Percentiles rank a stretch among this genome's conserved stretches.
phyloP scores from a whole-genome alignment of 2,888 invertebrate species.

The Pheosia gnoma region DNA sequence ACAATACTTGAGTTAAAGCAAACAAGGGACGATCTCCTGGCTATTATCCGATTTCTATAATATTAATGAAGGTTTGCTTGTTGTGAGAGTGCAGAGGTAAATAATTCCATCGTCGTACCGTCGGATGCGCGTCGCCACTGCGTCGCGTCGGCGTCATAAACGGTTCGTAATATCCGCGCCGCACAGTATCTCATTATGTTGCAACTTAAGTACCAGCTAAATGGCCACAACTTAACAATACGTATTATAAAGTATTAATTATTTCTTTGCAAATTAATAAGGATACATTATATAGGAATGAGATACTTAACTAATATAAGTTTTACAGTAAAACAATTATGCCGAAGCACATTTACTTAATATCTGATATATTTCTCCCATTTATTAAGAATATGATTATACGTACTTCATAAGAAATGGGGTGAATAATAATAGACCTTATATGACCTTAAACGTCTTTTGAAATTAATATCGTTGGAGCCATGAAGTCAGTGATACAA shows the following conservation, averaged over 20 bases:
- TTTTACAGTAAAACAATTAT: no score
- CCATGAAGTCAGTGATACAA: no score
- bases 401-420: background rate
- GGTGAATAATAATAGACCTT: background rate
- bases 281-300: no score
- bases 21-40: background rate
- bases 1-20: background rate
- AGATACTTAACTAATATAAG: no score
- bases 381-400: no score
- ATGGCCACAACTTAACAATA: slow-evolving; percentile 22
- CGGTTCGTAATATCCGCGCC: slow-evolving; percentile 56
- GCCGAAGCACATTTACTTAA: no score
- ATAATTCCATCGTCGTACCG: slow-evolving; percentile 16
- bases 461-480: no score
- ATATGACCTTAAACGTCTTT: no score
- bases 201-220: slow-evolving; percentile 48
- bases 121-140: slow-evolving; percentile 55
- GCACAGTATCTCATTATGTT: slow-evolving; percentile 57
- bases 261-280: background rate
- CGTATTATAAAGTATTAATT: slow-evolving; percentile 7
- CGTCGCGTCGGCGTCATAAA: slow-evolving; percentile 63
- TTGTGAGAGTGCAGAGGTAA: background rate
- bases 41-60: background rate
- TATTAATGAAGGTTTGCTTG: background rate
- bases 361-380: no score